Conservation (phyloP, 2,113 vertebrate genomes). For the Dryoscopus gambensis region DNA sequence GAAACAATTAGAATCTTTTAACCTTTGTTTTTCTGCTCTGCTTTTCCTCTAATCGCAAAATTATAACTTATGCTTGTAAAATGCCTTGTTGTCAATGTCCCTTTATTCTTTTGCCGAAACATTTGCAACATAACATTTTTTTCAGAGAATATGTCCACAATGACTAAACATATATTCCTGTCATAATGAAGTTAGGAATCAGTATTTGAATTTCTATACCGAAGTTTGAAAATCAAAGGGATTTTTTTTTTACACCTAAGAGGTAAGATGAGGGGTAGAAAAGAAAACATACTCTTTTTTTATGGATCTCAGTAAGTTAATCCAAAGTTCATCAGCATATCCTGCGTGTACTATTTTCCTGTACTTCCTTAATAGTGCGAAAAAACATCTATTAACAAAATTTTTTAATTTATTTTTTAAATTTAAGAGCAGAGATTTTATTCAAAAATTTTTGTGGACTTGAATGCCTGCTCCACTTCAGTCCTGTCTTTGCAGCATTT, state of each 20-base stretch:
- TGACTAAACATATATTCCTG: background rate
- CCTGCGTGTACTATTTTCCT: background rate
- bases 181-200: background rate
- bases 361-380: background rate
- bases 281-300: background rate
- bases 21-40: background rate
- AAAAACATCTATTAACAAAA: background rate
- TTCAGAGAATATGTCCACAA: background rate
- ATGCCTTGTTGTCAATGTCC: background rate
- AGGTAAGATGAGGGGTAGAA: background rate
- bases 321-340: background rate
- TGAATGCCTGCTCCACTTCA: background rate
- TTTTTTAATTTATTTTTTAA: background rate
- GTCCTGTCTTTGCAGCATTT: background rate
- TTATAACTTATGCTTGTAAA: background rate
- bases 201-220: background rate
- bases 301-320: background rate
- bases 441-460: background rate
- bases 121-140: background rate
- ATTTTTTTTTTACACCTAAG: background rate
- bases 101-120: background rate
- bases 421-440: background rate
- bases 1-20: background rate
- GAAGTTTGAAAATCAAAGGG: background rate
- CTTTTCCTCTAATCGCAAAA: background rate